Evolutionary conservation across 2,797 vertebrate genomes (phyloP), one percentile per base, ranked within the genome.

Genomic region (Apodemus agrarius): DNA sequence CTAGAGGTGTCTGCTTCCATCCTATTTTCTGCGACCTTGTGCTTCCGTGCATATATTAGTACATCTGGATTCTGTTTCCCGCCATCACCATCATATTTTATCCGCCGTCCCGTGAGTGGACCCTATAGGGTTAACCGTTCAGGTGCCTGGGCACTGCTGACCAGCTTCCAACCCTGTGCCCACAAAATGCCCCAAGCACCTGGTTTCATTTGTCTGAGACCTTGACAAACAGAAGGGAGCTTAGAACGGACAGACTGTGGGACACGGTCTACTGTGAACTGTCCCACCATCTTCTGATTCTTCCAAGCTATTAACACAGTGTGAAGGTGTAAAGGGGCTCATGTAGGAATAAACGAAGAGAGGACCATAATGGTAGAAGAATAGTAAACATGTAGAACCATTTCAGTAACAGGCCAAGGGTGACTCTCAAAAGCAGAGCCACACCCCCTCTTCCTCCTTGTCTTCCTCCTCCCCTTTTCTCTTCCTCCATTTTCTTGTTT

Each of bases 231-330:
- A 90, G 46, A 92, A 82, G 31, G 43, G 40, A 52, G 17, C 85
- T 89, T 31, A 79, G 75, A 88, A 37, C n/a, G 63, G n/a, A 52
- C 40, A 37, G 67, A 16, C 11, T 26, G n/a, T 72, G 65, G n/a
- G 61, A 34, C 1, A n/a, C 76, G 87, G 79, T 67, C 49, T 61
- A 14, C 63, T 67, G 31, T 52, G n/a, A 24, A 49, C 67, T 52
- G 24, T 87, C 63, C 80, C 67, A 84, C 9, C 83, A 21, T 52
- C 86, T 26, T 91, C 22, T 89, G 84, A 81, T 63, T 96, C n/a
- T 43, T 67, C 29, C 63, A 86, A 90, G 34, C n/a, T 67, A 49
- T 75, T 31, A 75, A 29, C 54, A 69, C 29, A 78, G 46, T 81
- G 17, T 37, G 46, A 89, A 1, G 89, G 31, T 74, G 46, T 59